These are phyloP conservation scores for Cyprinodon diabolis DNA, from an alignment of 2,797 vertebrate species.

Conservation along the genomic window DNA sequence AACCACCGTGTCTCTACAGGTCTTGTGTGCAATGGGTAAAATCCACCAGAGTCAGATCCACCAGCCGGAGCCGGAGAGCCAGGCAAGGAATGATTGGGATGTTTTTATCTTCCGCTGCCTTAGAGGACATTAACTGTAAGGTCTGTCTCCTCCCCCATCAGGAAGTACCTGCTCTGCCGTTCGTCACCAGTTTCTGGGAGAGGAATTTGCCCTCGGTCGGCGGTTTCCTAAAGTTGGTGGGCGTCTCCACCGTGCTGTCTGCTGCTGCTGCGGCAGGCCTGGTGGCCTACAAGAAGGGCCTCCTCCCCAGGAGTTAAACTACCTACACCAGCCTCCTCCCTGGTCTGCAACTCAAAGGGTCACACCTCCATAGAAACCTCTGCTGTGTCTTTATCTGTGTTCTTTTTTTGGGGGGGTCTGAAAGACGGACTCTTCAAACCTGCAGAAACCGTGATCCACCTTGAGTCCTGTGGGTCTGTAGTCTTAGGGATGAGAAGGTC, in stretches of 20 bases:
- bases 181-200: slow-evolving; percentile 90
- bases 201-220: slow-evolving; percentile 91
- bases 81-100: slow-evolving; percentile 74
- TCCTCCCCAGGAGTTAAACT: slow-evolving; percentile 71
- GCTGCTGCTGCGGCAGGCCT: slow-evolving; percentile 76
- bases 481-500: slow-evolving; percentile 7
- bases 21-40: slow-evolving; percentile 87
- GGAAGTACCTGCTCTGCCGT: slow-evolving; percentile 88
- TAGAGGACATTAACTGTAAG: background rate
- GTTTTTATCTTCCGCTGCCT: background rate
- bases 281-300: slow-evolving; percentile 86
- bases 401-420: background rate
- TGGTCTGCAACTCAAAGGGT: slow-evolving; percentile 21
- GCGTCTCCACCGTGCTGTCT: slow-evolving; percentile 83
- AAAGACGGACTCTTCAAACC: slow-evolving; percentile 39
- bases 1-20: slow-evolving; percentile 69
- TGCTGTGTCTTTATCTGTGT: background rate
- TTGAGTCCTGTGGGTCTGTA: slow-evolving; percentile 7
- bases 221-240: slow-evolving; percentile 86
- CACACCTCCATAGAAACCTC: slow-evolving; percentile 24
- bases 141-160: slow-evolving; percentile 47
- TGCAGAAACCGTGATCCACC: slow-evolving; percentile 23
- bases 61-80: slow-evolving; percentile 86
- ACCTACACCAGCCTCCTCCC: slow-evolving; percentile 5
- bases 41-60: slow-evolving; percentile 89